Evolutionary conservation across 2,888 invertebrate species (phyloP).

Genomic region (Zhengitettix transpicula): DNA sequence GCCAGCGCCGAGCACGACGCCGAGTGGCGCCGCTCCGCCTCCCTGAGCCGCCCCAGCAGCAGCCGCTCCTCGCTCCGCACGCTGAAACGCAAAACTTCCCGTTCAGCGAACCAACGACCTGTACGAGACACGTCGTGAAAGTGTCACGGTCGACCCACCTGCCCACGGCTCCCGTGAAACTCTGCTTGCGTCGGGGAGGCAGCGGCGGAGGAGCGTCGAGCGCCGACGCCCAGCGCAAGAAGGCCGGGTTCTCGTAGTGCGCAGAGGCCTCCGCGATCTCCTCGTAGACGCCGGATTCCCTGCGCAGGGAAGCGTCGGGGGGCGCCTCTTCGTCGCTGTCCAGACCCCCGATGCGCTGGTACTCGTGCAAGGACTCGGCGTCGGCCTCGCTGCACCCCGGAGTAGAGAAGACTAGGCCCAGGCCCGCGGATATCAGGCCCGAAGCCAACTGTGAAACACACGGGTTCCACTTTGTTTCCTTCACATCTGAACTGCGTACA

Average conservation of each 20-base stretch:
- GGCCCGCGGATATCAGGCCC: constrained; percentile 23
- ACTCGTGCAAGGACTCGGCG: constrained; percentile 22
- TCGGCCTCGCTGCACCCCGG: constrained; percentile 28
- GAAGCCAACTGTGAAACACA: constrained; percentile 21
- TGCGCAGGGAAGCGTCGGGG: constrained; percentile 21
- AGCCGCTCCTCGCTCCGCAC: too few species aligned
- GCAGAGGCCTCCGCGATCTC: constrained; percentile 36
- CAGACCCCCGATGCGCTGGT: constrained; percentile 9
- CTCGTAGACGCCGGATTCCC: constrained; percentile 43
- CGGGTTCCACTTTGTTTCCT: too few species aligned
- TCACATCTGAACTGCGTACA: too few species aligned
- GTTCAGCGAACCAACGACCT: too few species aligned
- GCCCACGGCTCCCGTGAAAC: too few species aligned
- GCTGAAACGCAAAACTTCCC: too few species aligned
- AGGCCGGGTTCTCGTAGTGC: constrained; percentile 6
- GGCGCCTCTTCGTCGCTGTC: constrained; percentile 6
- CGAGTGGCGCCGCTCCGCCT: too few species aligned
- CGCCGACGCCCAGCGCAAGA: background rate
- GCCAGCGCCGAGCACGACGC: too few species aligned
- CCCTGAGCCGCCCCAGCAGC: too few species aligned
- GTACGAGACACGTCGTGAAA: too few species aligned
- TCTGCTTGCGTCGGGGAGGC: constrained; percentile 7
- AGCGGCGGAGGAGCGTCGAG: constrained; percentile 12
- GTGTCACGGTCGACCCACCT: too few species aligned
- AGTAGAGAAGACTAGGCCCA: constrained; percentile 22